Percentiles rank a stretch among this genome's conserved stretches.
Conservation (phyloP, 1,140 invertebrate species). For the Cotesia glomerata region DNA sequence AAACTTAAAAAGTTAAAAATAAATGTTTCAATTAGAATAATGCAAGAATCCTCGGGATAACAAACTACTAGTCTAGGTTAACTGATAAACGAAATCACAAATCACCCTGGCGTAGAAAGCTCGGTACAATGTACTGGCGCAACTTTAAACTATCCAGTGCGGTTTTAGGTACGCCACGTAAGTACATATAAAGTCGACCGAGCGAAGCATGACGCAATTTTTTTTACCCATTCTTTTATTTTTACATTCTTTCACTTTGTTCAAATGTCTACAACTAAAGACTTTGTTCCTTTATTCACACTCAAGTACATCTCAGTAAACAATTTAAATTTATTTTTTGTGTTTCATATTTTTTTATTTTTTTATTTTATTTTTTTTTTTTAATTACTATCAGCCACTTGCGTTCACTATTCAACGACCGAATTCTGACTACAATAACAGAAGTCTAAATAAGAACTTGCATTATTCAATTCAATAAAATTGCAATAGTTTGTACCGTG, state of each 20-base stretch:
- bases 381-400: no score
- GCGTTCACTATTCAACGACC: no score
- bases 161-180: background rate
- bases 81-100: slow-evolving; percentile 24
- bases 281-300: no score
- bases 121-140: background rate
- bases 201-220: background rate
- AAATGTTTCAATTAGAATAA: slow-evolving; percentile 38
- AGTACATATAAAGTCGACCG: background rate
- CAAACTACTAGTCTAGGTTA: slow-evolving; percentile 24
- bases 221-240: background rate
- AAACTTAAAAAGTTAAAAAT: background rate
- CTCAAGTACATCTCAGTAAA: no score
- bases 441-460: no score
- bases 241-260: background rate
- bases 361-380: no score
- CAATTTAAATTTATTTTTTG: no score
- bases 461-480: no score
- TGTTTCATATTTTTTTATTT: no score
- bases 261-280: background rate
- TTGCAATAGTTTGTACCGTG: no score
- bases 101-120: slow-evolving; percentile 7
- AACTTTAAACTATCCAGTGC: background rate
- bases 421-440: no score
- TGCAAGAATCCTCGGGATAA: slow-evolving; percentile 39